phyloP scores from a whole-genome alignment of 2,113 vertebrate species.

The Cochlearius cochlearius region DNA sequence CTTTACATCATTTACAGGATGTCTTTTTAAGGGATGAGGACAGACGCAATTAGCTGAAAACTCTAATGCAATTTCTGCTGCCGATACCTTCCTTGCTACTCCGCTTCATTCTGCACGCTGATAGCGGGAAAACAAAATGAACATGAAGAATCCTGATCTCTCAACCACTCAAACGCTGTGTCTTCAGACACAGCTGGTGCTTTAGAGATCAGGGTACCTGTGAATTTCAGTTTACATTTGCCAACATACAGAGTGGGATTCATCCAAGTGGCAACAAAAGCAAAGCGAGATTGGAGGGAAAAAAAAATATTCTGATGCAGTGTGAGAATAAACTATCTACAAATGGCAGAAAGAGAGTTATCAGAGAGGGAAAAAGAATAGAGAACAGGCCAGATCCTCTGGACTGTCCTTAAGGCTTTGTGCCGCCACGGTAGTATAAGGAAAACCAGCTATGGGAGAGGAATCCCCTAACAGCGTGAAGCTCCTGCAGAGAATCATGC shows the following conservation, averaged over 20 bases:
- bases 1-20: no score
- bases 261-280: background rate
- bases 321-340: background rate
- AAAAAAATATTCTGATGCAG: background rate
- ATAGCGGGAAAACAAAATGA: background rate
- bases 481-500: background rate
- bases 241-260: background rate
- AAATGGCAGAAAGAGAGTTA: background rate
- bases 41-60: background rate
- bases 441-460: background rate
- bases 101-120: background rate
- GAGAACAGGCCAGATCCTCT: background rate
- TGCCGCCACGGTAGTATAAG: background rate
- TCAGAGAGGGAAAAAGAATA: background rate
- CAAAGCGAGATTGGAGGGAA: background rate
- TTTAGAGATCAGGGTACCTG: conserved; percentile 6
- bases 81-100: background rate
- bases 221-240: conserved; percentile 37
- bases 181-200: background rate
- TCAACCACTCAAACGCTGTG: background rate
- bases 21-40: background rate
- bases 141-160: background rate
- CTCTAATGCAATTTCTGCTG: background rate
- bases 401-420: background rate
- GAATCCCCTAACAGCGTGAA: background rate